Percentiles rank a stretch among this genome's conserved stretches.
Evolutionary conservation across 2,113 vertebrate species (phyloP).

Genomic region (Oryzias melastigma): DNA sequence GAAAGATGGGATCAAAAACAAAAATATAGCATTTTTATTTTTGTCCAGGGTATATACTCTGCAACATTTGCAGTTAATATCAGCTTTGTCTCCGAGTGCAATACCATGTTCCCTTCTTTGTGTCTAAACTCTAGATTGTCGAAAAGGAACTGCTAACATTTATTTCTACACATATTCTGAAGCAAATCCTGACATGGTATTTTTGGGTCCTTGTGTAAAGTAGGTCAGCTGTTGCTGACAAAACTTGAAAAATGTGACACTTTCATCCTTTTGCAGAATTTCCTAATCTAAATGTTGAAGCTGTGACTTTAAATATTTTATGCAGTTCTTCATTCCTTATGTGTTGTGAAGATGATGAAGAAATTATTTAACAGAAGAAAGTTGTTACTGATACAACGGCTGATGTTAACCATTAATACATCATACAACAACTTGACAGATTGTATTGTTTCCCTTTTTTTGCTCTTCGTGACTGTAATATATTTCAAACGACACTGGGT

Average conservation of each 20-base stretch:
- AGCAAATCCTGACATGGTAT: background rate
- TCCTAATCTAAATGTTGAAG: too few species aligned
- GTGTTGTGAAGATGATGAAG: too few species aligned
- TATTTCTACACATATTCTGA: too few species aligned
- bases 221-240: conserved; percentile 20
- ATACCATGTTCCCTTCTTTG: conserved; percentile 1
- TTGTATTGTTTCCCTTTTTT: background rate
- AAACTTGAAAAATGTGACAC: conserved; percentile 17
- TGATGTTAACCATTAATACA: too few species aligned
- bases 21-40: too few species aligned
- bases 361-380: too few species aligned
- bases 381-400: too few species aligned
- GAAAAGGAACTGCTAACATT: too few species aligned
- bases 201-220: conserved; percentile 29
- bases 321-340: too few species aligned
- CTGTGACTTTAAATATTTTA: too few species aligned
- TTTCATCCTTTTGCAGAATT: conserved; percentile 4
- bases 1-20: too few species aligned
- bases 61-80: conserved; percentile 3
- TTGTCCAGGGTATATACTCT: background rate
- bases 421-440: too few species aligned
- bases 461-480: background rate
- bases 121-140: background rate
- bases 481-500: background rate
- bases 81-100: background rate